Evolutionary conservation across 64 coral and sea anemone genomes (phyloP).

Genomic region (Anthopleura sola): DNA sequence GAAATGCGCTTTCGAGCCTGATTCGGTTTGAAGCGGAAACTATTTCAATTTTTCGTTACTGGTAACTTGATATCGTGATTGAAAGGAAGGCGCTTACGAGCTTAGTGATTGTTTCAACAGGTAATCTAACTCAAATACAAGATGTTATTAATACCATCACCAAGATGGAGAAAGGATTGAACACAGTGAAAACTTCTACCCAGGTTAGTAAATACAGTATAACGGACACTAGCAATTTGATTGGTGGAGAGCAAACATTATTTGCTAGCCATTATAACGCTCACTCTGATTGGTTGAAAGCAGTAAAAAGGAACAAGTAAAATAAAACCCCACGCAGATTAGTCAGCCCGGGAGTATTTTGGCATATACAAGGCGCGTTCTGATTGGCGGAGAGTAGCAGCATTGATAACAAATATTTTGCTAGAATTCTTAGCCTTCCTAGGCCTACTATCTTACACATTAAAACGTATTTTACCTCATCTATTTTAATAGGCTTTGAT

Average conservation of each 20-base stretch:
- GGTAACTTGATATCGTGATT: no score
- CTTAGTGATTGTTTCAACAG: neutral
- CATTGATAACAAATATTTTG: neutral
- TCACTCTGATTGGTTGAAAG: no score
- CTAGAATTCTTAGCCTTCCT: neutral
- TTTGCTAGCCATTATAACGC: no score
- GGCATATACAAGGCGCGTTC: neutral
- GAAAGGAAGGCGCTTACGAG: no score
- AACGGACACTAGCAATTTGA: neutral
- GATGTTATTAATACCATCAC: neutral
- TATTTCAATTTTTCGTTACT: no score
- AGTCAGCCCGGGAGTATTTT: no score
- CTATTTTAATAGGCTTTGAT: neutral
- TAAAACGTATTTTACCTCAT: neutral
- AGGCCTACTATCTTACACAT: neutral
- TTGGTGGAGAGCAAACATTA: no score
- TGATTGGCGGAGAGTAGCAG: neutral
- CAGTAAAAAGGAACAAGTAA: no score
- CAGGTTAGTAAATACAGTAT: neutral
- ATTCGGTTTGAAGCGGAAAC: no score
- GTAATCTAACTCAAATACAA: neutral
- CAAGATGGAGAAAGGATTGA: neutral
- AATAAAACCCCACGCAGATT: no score
- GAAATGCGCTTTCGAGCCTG: no score
- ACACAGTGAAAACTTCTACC: neutral